These are phyloP conservation scores for Platanista minor DNA, from an alignment of 2,113 vertebrate genomes.

Conservation along the genomic window DNA sequence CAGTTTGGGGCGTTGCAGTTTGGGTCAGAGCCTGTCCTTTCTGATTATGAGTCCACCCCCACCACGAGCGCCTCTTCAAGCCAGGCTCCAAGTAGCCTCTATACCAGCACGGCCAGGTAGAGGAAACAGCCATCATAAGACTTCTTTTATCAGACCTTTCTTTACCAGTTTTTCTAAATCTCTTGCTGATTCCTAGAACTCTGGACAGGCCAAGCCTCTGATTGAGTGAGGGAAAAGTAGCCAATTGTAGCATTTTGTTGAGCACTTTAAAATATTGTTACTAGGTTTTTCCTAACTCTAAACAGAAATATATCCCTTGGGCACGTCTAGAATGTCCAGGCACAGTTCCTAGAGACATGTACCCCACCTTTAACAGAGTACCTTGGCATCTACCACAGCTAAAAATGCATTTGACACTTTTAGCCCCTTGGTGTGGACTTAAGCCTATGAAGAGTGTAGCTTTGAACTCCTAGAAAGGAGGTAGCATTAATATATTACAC, in stretches of 20 bases:
- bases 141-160: not conserved
- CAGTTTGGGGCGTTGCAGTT: slow-evolving; percentile 98
- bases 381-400: not conserved
- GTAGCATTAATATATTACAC: not conserved
- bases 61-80: slow-evolving; percentile 81
- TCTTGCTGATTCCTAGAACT: not conserved
- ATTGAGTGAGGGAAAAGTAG: not conserved
- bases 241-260: not conserved
- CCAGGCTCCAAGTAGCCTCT: slow-evolving; percentile 91
- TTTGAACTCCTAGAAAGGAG: not conserved
- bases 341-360: not conserved
- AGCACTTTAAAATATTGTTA: not conserved
- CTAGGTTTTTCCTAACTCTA: not conserved
- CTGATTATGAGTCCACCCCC: slow-evolving; percentile 90
- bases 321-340: not conserved
- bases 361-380: not conserved
- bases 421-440: not conserved
- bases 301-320: not conserved
- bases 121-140: not conserved
- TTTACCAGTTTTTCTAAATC: not conserved
- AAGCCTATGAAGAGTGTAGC: not conserved
- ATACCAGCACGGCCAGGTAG: slow-evolving; percentile 93
- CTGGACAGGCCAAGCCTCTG: not conserved
- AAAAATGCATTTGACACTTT: not conserved
- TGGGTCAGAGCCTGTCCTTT: slow-evolving; percentile 94